Evolutionary conservation across 2,797 vertebrate species (phyloP), one percentile per base, ranked within the genome.

Genomic region (Rhinichthys osculus): DNA sequence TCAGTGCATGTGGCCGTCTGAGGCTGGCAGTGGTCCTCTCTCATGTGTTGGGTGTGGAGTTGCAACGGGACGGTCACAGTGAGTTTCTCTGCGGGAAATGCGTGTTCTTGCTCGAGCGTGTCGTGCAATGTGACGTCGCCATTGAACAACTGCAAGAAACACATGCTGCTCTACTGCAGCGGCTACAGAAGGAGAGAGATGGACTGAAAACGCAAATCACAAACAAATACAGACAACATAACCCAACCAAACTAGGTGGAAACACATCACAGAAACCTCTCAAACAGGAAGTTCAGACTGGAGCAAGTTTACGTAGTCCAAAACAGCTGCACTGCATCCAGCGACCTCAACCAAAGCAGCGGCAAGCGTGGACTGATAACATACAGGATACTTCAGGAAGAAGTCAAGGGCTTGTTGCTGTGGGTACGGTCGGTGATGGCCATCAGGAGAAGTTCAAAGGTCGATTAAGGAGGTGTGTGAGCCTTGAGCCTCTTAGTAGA

Each of bases 61-160:
- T 96, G 76, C 91, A 90, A 38, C 94, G 93, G 1, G 95, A 96
- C 10, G 94, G 94, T 4, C 91, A 85, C 9, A 88, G 92, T 17
- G 95, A 96, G 91, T 95, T 96, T 82, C 91, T 96, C 47, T 96
- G 95, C 33, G 93, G 94, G 23, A 96, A 95, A 86, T 96, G 96
- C 30, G 94, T 93, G 73, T 95, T 93, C 86, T 93, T 93, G 91
- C 87, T 96, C 86, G 95, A 96, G 89, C 93, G 92, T 44, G 92
- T 96, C 50, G 89, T 95, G 5, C 91, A 93, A 7, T 94, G 89
- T 17, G 95, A 96, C 8, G 85, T 95, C 17, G 85, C 92, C 80
- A 92, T 94, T 27, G 86, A 90, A 47, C 91, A 92, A 81, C 88
- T 96, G 74, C 93, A 92, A 89, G 93, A 94, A 0, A 89, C 93